These are phyloP conservation scores for Todiramphus chloris DNA, from an alignment of 2,113 vertebrate genomes.

Conservation along the genomic window DNA sequence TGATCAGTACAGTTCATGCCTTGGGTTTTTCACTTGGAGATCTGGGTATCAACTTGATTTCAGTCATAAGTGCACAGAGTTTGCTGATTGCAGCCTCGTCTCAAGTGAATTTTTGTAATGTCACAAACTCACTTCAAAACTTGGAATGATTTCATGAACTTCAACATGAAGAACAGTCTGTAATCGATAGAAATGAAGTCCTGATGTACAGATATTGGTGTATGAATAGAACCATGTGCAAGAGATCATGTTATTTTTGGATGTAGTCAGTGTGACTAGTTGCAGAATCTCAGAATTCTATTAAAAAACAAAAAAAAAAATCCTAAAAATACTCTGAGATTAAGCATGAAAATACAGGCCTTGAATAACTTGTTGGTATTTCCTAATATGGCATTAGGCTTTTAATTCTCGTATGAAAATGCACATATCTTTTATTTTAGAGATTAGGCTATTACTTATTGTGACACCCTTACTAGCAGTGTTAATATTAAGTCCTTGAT, in stretches of 20 bases:
- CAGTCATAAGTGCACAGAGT: not conserved
- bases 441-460: not conserved
- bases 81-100: not conserved
- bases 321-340: not conserved
- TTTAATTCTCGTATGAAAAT: not conserved
- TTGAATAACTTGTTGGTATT: not conserved
- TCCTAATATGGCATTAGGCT: not conserved
- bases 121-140: not conserved
- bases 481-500: not conserved
- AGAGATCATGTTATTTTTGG: constrained; percentile 9
- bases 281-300: not conserved
- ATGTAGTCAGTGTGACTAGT: not conserved
- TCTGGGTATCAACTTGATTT: not conserved
- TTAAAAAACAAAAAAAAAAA: not conserved
- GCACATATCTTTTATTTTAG: not conserved
- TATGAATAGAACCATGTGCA: not conserved
- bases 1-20: not conserved
- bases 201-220: not conserved
- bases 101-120: not conserved
- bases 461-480: not conserved
- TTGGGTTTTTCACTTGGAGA: not conserved
- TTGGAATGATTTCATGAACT: not conserved
- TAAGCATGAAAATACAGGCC: not conserved
- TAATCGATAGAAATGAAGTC: not conserved
- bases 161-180: not conserved